phyloP scores from a whole-genome alignment of 2,113 vertebrate species.

The Pelusios castaneus region DNA sequence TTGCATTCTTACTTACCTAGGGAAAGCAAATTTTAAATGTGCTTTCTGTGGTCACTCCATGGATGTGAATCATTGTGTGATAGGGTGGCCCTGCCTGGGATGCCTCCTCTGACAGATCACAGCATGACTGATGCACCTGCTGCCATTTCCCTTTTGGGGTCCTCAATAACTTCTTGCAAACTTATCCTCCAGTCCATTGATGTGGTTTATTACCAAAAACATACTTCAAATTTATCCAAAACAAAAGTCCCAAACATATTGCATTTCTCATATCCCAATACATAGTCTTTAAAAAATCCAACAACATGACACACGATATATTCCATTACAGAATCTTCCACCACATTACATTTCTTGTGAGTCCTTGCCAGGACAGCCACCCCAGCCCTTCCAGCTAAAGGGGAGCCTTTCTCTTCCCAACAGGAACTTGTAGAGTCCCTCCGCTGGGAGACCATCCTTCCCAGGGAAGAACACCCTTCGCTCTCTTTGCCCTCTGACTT shows the following conservation, averaged over 20 bases:
- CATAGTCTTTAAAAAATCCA: background rate
- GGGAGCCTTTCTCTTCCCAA: background rate
- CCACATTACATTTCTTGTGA: background rate
- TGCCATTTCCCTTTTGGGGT: background rate
- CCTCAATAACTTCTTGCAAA: background rate
- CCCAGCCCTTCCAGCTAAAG: background rate
- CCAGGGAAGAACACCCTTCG: no score
- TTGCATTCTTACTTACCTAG: conserved; percentile 18
- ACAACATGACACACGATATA: background rate
- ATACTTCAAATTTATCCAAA: background rate
- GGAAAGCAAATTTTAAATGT: background rate
- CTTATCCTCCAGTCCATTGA: background rate
- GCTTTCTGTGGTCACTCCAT: conserved; percentile 12
- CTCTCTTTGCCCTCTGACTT: background rate
- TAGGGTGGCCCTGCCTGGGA: background rate
- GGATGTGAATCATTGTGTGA: background rate
- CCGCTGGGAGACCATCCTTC: no score
- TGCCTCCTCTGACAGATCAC: background rate
- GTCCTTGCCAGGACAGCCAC: background rate
- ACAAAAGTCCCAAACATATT: background rate
- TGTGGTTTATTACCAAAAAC: background rate
- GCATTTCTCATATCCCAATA: background rate
- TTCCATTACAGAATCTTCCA: background rate
- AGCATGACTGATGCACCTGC: background rate
- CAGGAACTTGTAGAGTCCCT: background rate